phyloP scores from a whole-genome alignment of 2,797 vertebrate species.

The Diplodus puntazzo region DNA sequence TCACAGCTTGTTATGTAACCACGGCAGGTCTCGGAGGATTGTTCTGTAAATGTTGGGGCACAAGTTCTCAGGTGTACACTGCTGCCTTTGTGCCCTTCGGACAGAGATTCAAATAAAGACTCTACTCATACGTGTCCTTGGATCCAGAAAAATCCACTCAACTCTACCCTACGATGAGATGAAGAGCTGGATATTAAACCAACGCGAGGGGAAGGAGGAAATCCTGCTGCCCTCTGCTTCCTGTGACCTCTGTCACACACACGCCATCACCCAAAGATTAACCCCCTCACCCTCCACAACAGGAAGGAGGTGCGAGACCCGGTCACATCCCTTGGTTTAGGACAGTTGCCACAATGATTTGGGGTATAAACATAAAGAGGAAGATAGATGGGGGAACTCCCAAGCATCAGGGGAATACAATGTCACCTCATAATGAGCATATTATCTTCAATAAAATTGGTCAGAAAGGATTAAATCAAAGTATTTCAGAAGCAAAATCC shows the following conservation, averaged over 20 bases:
- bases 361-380: slow-evolving; percentile 4
- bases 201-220: slow-evolving; percentile 69
- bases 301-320: slow-evolving; percentile 61
- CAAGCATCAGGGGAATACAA: neutral
- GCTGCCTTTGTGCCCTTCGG: slow-evolving; percentile 67
- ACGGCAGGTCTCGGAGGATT: slow-evolving; percentile 29
- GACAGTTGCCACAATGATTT: slow-evolving; percentile 6
- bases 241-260: slow-evolving; percentile 70
- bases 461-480: neutral
- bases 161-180: slow-evolving; percentile 62
- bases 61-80: slow-evolving; percentile 58
- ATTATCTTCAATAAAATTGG: neutral
- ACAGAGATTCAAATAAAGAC: slow-evolving; percentile 65
- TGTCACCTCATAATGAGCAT: slow-evolving; percentile 3
- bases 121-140: slow-evolving; percentile 62
- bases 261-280: slow-evolving; percentile 40
- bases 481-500: neutral
- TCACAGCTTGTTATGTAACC: slow-evolving; percentile 45
- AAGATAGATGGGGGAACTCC: slow-evolving; percentile 22
- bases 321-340: slow-evolving; percentile 17
- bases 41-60: slow-evolving; percentile 36
- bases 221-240: slow-evolving; percentile 76
- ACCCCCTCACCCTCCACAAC: slow-evolving; percentile 42
- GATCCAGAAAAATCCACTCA: slow-evolving; percentile 56
- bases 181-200: slow-evolving; percentile 55